Conservation (phyloP, 2,797 vertebrate genomes). For the Rhadinocentrus ornatus region DNA sequence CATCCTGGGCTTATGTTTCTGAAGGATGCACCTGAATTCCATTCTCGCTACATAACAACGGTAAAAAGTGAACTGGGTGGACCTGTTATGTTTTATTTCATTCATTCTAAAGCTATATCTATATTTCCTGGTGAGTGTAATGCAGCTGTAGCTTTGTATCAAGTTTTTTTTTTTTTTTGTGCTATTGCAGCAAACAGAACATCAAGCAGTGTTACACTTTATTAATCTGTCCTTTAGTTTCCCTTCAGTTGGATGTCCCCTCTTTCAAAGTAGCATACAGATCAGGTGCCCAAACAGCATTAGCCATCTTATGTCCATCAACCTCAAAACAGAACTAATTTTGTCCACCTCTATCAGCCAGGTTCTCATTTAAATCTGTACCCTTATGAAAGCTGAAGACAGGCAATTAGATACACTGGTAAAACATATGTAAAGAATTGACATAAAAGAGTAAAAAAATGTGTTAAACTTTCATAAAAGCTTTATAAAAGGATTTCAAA, state of each 20-base stretch:
- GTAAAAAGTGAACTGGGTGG: slow-evolving; percentile 71
- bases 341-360: not conserved
- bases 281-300: not conserved
- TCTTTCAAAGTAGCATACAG: not conserved
- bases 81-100: not conserved
- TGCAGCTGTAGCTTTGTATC: not conserved
- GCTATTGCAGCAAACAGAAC: not conserved
- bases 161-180: not conserved
- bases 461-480: too few relatives aligned
- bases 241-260: not conserved
- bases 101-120: not conserved
- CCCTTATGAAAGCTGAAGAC: too few relatives aligned
- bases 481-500: too few relatives aligned
- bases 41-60: slow-evolving; percentile 98
- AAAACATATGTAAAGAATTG: too few relatives aligned
- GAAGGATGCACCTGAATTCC: slow-evolving; percentile 98
- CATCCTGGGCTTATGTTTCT: slow-evolving; percentile 97
- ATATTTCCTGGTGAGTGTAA: not conserved
- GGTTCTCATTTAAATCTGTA: not conserved
- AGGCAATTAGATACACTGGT: too few relatives aligned
- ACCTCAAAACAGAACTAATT: not conserved
- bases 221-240: not conserved
- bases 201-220: not conserved
- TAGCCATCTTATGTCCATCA: not conserved
- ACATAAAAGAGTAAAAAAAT: too few relatives aligned